These are phyloP conservation scores for Erebia palarica DNA, from an alignment of 2,888 invertebrate genomes.

Conservation along the genomic window DNA sequence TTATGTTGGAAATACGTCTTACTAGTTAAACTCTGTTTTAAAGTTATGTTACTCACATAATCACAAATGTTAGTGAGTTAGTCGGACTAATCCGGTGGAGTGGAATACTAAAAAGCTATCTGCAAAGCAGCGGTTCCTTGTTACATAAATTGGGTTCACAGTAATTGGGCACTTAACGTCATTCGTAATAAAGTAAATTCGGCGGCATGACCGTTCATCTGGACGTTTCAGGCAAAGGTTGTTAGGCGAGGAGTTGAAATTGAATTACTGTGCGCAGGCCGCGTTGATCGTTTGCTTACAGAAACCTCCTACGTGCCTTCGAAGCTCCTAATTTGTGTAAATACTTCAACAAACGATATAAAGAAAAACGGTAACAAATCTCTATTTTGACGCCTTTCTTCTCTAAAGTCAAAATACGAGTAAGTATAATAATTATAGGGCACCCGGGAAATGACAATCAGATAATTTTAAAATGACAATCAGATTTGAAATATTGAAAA, in stretches of 20 bases:
- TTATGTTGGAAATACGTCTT: neutral
- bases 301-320: conserved; percentile 12
- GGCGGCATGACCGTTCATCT: conserved; percentile 66
- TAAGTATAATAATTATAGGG: neutral
- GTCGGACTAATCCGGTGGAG: conserved; percentile 39
- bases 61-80: conserved; percentile 31
- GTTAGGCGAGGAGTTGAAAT: conserved; percentile 68
- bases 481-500: too few relatives aligned
- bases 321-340: conserved; percentile 5
- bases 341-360: neutral
- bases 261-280: conserved; percentile 63
- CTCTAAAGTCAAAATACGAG: neutral
- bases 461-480: neutral
- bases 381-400: neutral
- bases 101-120: conserved; percentile 59
- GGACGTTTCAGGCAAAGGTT: conserved; percentile 64
- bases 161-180: conserved; percentile 59
- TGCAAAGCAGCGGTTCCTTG: conserved; percentile 55
- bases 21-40: conserved; percentile 4
- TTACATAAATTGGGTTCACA: conserved; percentile 59
- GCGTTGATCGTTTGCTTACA: conserved; percentile 35
- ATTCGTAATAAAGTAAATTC: conserved; percentile 70
- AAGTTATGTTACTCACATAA: conserved; percentile 15
- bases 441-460: neutral
- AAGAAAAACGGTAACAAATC: neutral